Evolutionary conservation across 2,797 vertebrate genomes (phyloP), one percentile per base, ranked within the genome.

Genomic region (Karalla daura): DNA sequence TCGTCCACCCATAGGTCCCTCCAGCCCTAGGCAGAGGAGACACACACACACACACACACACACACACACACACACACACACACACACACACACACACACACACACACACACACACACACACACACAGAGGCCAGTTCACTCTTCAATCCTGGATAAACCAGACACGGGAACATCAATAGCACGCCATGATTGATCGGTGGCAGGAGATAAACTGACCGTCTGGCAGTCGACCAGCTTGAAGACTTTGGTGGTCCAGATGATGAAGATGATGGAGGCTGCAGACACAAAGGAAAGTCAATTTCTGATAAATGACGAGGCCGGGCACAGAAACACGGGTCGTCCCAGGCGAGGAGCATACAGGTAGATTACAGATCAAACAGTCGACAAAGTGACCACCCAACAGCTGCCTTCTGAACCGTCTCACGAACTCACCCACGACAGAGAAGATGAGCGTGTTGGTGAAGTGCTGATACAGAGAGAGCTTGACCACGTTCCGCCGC

Each of bases 361-460:
- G n/a, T n/a, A n/a, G n/a, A n/a, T n/a, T n/a, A n/a, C n/a, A n/a
- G n/a, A n/a, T n/a, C n/a, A n/a, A n/a, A n/a, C n/a, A n/a, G n/a
- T n/a, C n/a, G n/a, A n/a, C n/a, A n/a, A n/a, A n/a, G n/a, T n/a
- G n/a, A n/a, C n/a, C n/a, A n/a, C n/a, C n/a, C n/a, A n/a, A n/a
- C n/a, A n/a, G n/a, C n/a, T n/a, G n/a, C n/a, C n/a, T n/a, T 35
- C 4, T 0, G 4, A 39, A 8, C 3, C 21, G 56, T 17, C 13
- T 11, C 5, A n/a, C n/a, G n/a, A 37, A 88, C 94, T 95, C 92
- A 98, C 97, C 96, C 60, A 96, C 89, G 43, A 98, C 96, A 47
- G 96, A 96, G 89, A 98, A 94, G 89, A 98, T 96, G 80, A 98
- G 96, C 0, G 96, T 98, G 90, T 98, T 98, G 85, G 97, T 98